phyloP scores from a whole-genome alignment of 2,113 vertebrate genomes.

The Syngnathus floridae region DNA sequence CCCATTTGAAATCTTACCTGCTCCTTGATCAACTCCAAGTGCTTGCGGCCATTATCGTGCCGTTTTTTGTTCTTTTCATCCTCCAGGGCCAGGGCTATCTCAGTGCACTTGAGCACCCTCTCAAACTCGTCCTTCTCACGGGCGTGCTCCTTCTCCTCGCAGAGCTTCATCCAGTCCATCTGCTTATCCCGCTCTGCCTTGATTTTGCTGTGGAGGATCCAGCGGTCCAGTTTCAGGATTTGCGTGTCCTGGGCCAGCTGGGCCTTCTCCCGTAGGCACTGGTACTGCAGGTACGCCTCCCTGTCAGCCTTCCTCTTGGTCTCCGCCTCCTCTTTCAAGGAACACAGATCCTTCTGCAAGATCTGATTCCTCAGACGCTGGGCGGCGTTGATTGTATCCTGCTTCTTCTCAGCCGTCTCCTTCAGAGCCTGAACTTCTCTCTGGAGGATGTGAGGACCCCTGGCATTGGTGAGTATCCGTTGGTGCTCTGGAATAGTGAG shows the following conservation, averaged over 20 bases:
- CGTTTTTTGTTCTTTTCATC: not conserved
- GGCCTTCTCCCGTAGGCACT: not conserved
- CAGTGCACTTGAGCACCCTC: not conserved
- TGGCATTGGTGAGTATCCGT: not conserved
- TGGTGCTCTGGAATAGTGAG: not conserved
- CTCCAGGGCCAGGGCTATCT: not conserved
- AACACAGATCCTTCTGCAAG: not conserved
- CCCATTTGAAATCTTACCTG: not conserved
- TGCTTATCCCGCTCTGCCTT: conserved; percentile 1
- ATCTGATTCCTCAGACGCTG: not conserved
- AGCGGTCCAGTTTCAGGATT: not conserved
- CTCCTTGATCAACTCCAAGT: not conserved
- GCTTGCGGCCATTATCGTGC: not conserved
- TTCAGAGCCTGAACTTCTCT: not conserved
- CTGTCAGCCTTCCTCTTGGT: not conserved
- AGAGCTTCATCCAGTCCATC: not conserved
- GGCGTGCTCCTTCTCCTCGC: not conserved
- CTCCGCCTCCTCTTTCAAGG: not conserved
- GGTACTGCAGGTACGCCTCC: not conserved
- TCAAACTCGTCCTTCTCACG: not conserved
- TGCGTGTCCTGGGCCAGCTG: not conserved
- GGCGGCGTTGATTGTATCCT: not conserved
- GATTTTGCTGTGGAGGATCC: conserved; percentile 10
- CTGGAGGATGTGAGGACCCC: not conserved
- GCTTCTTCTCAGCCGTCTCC: not conserved